A percentile compares a stretch with the other conserved stretches of the same genome.
phyloP scores from a whole-genome alignment of 92 coral and sea anemone genomes.

The Epizoanthus stellaris region DNA sequence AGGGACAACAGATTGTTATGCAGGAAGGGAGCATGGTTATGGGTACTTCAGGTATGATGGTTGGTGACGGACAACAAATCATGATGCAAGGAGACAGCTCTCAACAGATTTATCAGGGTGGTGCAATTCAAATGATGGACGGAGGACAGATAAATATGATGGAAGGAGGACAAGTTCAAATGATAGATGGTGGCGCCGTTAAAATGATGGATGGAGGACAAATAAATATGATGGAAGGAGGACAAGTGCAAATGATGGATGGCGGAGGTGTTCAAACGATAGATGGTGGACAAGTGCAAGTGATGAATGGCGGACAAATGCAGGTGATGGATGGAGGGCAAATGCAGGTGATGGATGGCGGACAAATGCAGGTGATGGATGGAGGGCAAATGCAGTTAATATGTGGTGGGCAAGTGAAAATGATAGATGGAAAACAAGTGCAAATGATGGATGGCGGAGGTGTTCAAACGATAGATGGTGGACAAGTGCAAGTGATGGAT shows the following conservation, averaged over 20 bases:
- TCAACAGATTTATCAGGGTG: no score
- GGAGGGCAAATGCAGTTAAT: neutral
- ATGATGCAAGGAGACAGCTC: no score
- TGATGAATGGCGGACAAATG: neutral
- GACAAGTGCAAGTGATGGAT: neutral
- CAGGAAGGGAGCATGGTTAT: conserved; percentile 1
- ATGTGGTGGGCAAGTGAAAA: neutral
- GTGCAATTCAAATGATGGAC: no score
- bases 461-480: conserved; percentile 1
- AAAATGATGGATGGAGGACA: no score
- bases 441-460: neutral
- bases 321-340: neutral
- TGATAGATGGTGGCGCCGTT: no score
- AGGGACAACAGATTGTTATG: neutral
- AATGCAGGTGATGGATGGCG: no score
- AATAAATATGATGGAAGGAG: no score
- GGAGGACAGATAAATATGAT: no score
- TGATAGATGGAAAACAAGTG: neutral
- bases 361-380: no score
- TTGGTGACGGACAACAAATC: neutral
- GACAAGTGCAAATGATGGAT: neutral
- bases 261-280: neutral
- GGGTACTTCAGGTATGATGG: neutral
- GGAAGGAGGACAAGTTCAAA: no score
- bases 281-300: neutral